A percentile compares a stretch with the other conserved stretches of the same genome.
These are phyloP conservation scores for Pristionchus japonicus DNA, from an alignment of 2,888 invertebrate species.

Conservation along the genomic window DNA sequence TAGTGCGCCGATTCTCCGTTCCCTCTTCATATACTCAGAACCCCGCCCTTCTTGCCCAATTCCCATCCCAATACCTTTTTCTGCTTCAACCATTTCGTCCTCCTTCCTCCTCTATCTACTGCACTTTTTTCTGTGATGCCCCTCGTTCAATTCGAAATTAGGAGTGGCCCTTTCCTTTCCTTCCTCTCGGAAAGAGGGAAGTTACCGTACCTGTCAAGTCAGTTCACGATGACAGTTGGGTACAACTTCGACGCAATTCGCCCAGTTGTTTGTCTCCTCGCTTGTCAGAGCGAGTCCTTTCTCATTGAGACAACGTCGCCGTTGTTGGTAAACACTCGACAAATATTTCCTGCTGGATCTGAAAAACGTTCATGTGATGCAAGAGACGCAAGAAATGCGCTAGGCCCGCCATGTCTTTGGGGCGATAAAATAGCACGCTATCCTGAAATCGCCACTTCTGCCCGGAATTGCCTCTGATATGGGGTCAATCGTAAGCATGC, in stretches of 20 bases:
- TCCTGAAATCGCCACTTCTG: background rate
- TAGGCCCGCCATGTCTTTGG: background rate
- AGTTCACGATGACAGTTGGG: background rate
- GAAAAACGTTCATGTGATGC: no score
- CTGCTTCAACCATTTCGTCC: background rate
- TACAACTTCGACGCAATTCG: background rate
- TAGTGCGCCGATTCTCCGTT: background rate
- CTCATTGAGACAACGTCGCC: background rate
- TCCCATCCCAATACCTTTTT: conserved; percentile 1
- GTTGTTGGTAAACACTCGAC: background rate
- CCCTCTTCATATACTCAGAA: background rate
- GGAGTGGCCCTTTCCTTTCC: background rate
- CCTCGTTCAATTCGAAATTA: background rate
- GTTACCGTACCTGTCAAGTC: background rate
- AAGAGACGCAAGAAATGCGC: no score
- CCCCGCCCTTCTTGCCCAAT: background rate
- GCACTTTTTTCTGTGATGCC: background rate
- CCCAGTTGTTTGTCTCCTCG: background rate
- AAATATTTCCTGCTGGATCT: background rate
- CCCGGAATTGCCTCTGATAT: background rate
- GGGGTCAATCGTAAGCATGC: background rate
- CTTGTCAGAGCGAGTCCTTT: background rate
- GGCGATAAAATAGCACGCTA: background rate
- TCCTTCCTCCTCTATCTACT: background rate
- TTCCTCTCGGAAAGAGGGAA: background rate